Percentiles rank a stretch among this genome's conserved stretches.
Conservation (phyloP, 2,888 invertebrate species). For the Calameuta pallipes region DNA sequence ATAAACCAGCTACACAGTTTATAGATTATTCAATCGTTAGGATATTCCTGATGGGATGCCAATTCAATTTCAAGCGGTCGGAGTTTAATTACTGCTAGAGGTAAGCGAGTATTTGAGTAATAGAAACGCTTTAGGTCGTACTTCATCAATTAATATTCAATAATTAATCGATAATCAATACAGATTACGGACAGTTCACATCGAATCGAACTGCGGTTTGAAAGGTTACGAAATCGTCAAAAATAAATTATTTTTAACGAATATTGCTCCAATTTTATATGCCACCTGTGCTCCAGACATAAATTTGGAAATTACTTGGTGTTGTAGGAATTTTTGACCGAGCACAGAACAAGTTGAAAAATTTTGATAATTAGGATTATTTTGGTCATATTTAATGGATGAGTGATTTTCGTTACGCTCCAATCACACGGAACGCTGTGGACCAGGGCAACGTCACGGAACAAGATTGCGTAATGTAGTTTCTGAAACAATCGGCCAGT, state of each 20-base stretch:
- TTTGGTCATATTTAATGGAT: slow-evolving; percentile 51
- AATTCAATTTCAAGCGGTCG: not conserved
- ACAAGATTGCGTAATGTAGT: slow-evolving; percentile 34
- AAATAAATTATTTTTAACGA: not conserved
- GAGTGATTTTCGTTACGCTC: slow-evolving; percentile 40
- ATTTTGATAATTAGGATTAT: slow-evolving; percentile 58
- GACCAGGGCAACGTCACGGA: slow-evolving; percentile 26
- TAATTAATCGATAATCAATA: not conserved
- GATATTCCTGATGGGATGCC: not conserved
- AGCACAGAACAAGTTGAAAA: not conserved
- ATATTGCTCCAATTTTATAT: not conserved
- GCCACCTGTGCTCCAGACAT: not conserved
- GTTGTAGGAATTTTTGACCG: not conserved
- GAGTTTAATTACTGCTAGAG: not conserved
- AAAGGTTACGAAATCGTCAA: not conserved
- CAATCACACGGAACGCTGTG: slow-evolving; percentile 28
- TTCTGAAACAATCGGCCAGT: slow-evolving; percentile 36
- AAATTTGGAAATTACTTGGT: not conserved
- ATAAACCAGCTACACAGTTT: not conserved
- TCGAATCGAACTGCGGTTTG: not conserved
- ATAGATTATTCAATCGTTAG: not conserved
- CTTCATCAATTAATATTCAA: not conserved
- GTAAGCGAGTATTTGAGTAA: not conserved
- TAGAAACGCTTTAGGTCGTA: not conserved
- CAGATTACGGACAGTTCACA: not conserved